phyloP scores from a whole-genome alignment of 1,140 invertebrate genomes.

The Drosophila gunungcola region DNA sequence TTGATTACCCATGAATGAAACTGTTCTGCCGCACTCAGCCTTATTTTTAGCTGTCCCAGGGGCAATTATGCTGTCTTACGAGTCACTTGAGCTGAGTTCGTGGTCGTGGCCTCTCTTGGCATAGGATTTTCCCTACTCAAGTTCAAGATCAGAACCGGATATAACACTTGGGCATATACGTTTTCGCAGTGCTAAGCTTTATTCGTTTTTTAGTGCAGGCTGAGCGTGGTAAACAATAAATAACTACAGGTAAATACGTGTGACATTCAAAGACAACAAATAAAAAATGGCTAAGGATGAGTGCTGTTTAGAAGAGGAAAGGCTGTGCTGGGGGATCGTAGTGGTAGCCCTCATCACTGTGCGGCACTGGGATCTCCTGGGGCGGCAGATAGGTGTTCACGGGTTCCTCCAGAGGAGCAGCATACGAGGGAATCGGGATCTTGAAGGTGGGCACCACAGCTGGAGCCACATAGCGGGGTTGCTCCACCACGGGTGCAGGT shows the following conservation, averaged over 20 bases:
- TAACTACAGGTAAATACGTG: slow-evolving; percentile 68
- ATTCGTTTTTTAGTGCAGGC: slow-evolving; percentile 47
- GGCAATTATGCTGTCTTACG: slow-evolving; percentile 68
- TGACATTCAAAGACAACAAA: slow-evolving; percentile 55
- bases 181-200: slow-evolving; percentile 38
- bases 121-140: slow-evolving; percentile 52
- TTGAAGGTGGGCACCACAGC: slow-evolving; percentile 46
- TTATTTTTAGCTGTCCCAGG: slow-evolving; percentile 47
- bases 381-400: slow-evolving; percentile 63
- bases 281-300: slow-evolving; percentile 42
- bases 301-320: slow-evolving; percentile 60
- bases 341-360: slow-evolving; percentile 73
- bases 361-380: slow-evolving; percentile 57
- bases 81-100: slow-evolving; percentile 53
- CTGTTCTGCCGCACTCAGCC: slow-evolving; percentile 28
- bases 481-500: slow-evolving; percentile 20
- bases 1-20: slow-evolving; percentile 55
- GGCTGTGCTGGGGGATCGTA: slow-evolving; percentile 62
- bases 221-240: slow-evolving; percentile 63
- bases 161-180: slow-evolving; percentile 20
- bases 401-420: slow-evolving; percentile 68
- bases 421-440: slow-evolving; percentile 79
- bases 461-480: slow-evolving; percentile 27
- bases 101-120: slow-evolving; percentile 19
- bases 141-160: slow-evolving; percentile 47